Conservation (phyloP, 2,797 vertebrate species). For the Alauda arvensis region DNA sequence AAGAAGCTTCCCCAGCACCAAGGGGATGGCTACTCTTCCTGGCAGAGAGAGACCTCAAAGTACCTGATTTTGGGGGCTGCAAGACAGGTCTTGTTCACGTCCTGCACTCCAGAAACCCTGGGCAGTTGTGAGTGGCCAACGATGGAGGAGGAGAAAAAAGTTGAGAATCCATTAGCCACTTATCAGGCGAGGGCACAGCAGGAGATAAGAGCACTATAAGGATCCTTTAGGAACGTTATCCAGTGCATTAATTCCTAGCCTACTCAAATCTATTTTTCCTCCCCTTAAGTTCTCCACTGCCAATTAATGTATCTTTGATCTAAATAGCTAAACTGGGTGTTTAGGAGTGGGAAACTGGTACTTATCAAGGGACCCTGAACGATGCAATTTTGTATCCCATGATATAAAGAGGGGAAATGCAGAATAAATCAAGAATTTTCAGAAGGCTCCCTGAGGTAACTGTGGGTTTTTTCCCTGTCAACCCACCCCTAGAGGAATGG, state of each 20-base stretch:
- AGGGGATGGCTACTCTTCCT: background rate
- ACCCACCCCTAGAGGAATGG: slow-evolving; percentile 9
- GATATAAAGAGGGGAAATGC: background rate
- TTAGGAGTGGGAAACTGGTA: background rate
- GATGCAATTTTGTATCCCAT: background rate
- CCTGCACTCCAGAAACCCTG: background rate
- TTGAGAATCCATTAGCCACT: background rate
- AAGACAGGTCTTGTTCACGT: background rate
- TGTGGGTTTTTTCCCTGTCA: background rate
- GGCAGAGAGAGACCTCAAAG: background rate
- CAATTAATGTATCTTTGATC: slow-evolving; percentile 44
- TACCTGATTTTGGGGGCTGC: background rate
- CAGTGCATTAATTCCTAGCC: background rate
- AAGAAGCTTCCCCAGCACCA: background rate
- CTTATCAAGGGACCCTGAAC: background rate
- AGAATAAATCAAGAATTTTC: slow-evolving; percentile 40
- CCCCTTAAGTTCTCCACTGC: background rate
- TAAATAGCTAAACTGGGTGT: slow-evolving; percentile 19
- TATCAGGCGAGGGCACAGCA: background rate
- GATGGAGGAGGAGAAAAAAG: background rate
- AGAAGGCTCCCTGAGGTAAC: slow-evolving; percentile 29
- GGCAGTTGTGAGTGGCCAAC: background rate
- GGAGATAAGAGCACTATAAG: background rate
- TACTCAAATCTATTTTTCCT: background rate
- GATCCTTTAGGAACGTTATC: background rate